Base-by-base conservation (phyloP, 2,888 invertebrate species). In the Polylopha cassiicola region DNA sequence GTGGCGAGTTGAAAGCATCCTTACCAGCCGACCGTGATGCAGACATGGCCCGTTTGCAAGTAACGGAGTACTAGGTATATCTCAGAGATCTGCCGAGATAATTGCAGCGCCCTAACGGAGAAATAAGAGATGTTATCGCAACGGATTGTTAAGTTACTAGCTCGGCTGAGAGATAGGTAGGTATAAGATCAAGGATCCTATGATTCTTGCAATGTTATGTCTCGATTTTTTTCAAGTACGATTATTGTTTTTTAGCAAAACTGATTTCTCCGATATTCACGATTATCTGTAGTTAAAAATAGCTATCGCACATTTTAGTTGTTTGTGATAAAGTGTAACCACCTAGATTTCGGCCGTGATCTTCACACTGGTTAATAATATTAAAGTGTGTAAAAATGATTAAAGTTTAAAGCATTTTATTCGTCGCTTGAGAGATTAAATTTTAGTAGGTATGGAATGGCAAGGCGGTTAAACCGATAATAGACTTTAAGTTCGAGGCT, bases 41-140 rank as follows among this genome's bases (percentile, higher is more conserved):
- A 14, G 31, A 29, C 32, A 30, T 17, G 37, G 46, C 30, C 50
- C 45, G 46, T 44, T 50, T 47, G 29, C 36, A 37, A 30, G 48
- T 52, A 53, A 50, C 51, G 47, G 49, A 49, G 45, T 34, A 26
- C 33, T 24, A 11, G 10, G 32, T 48, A 44, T 49, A 50, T 52
- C 44, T 52, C 22, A 14, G 16, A 38, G 42, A 51, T 53, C 47
- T 31, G 17, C 31, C 20, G 31, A 37, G 21, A 42, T 36, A 37
- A 37, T 43, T 37, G 18, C 33, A 27, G 24, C 7, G n/a, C 20
- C 9, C 26, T 17, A 23, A 18, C 18, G 6, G n/a, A 2, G 30
- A 41, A 37, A 26, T 29, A 39, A 32, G 16, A 18, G 30, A 17
- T 16, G 11, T 7, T 37, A 41, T 41, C 33, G 17, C 5, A 20